phyloP scores from a whole-genome alignment of 1,140 invertebrate genomes.

The Eriocheir sinensis region DNA sequence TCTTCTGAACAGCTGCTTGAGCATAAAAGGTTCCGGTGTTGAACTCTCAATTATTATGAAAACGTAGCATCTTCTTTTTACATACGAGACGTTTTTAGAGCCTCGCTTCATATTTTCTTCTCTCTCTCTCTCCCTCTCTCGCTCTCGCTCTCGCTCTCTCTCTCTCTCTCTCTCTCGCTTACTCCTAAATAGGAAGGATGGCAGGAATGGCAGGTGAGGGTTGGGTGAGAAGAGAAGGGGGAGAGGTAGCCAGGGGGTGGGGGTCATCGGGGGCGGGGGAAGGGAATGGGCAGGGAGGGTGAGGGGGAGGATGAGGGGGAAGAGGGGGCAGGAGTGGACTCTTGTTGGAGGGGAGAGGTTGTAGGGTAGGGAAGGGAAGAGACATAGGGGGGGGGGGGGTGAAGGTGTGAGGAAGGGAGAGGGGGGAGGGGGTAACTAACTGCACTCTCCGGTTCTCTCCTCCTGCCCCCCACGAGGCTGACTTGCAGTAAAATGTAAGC shows the following conservation, averaged over 20 bases:
- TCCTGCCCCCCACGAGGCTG: not conserved
- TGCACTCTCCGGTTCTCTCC: not conserved
- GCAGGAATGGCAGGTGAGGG: not conserved
- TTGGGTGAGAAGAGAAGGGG: not conserved
- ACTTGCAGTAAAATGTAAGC: conserved; percentile 14
- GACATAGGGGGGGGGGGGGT: not conserved
- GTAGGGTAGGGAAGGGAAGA: not conserved
- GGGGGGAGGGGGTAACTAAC: not conserved
- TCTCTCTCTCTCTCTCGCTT: not conserved
- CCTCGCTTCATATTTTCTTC: not conserved
- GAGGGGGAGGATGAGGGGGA: too few species aligned
- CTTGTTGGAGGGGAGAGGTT: not conserved
- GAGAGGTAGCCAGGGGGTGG: not conserved
- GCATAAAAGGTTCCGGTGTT: not conserved
- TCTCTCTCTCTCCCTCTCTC: not conserved
- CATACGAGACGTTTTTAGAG: not conserved
- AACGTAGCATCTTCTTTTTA: conserved; percentile 13
- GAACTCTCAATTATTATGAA: not conserved
- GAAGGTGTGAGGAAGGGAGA: not conserved
- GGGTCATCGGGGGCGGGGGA: not conserved
- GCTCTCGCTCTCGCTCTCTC: not conserved
- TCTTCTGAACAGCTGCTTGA: not conserved
- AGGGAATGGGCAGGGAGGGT: not conserved
- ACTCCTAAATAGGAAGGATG: not conserved
- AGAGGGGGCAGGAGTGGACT: too few species aligned